These are phyloP conservation scores for Streptopelia turtur DNA, from an alignment of 2,797 vertebrate species.

Conservation along the genomic window DNA sequence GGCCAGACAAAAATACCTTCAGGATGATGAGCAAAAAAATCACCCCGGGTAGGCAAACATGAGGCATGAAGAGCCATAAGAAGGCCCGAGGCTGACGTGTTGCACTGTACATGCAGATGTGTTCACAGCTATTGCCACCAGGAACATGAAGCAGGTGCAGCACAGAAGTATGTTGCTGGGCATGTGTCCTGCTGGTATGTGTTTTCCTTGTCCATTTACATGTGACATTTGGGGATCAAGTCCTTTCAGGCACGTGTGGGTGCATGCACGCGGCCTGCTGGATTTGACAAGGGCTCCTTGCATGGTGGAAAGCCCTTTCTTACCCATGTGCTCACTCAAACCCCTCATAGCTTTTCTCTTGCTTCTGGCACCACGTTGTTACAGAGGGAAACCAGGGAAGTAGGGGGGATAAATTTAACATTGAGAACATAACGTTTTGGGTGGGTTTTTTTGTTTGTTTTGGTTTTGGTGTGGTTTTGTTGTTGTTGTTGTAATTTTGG, in stretches of 20 bases:
- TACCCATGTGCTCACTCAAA: neutral
- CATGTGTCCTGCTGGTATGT: neutral
- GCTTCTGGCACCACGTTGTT: neutral
- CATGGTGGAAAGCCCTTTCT: neutral
- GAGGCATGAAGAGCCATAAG: neutral
- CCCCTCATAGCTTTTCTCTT: neutral
- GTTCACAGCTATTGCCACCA: neutral
- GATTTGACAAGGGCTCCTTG: neutral
- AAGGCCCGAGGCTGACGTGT: fast-evolving
- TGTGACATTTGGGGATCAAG: neutral
- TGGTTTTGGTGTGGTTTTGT: too few relatives aligned
- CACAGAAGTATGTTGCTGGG: fast-evolving
- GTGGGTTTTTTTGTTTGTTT: too few relatives aligned
- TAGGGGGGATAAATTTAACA: neutral
- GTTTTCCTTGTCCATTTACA: fast-evolving
- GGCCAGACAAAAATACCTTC: neutral
- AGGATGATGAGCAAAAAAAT: fast-evolving
- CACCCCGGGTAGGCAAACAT: neutral
- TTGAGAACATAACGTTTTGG: fast-evolving
- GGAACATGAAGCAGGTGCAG: neutral
- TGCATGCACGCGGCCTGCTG: fast-evolving
- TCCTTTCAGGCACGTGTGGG: neutral
- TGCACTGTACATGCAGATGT: neutral
- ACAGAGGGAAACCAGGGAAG: neutral
- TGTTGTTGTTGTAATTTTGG: neutral